Percentiles rank a stretch among this genome's conserved stretches.
Evolutionary conservation across 2,888 invertebrate species (phyloP).

Genomic region (Parasteatoda lunata): DNA sequence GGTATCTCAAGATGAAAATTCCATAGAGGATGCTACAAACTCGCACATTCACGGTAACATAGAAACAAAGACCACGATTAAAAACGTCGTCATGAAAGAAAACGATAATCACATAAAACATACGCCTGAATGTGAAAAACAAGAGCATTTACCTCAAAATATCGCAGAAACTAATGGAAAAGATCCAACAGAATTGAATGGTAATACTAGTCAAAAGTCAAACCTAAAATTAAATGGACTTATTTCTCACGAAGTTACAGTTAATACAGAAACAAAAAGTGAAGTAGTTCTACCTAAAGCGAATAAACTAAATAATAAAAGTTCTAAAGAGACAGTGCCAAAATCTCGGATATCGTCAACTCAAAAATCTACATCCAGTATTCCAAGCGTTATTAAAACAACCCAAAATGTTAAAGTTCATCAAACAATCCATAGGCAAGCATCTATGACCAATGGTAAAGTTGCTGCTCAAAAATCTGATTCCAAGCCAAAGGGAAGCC

Average conservation of each 20-base stretch:
- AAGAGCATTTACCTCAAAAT: neutral
- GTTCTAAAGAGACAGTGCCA: neutral
- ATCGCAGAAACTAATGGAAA: neutral
- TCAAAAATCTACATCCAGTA: constrained; percentile 20
- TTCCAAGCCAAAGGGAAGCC: neutral
- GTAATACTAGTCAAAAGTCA: neutral
- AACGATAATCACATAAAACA: neutral
- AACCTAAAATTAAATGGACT: constrained; percentile 19
- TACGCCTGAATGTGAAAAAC: neutral
- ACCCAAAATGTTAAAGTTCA: constrained; percentile 61
- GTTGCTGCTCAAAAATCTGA: constrained; percentile 6
- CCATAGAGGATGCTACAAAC: neutral
- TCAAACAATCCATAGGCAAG: constrained; percentile 39
- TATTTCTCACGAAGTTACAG: constrained; percentile 55
- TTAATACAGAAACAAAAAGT: constrained; percentile 54
- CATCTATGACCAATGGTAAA: neutral
- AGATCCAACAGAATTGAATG: neutral
- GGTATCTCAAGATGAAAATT: neutral
- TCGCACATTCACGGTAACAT: neutral
- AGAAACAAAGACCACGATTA: neutral
- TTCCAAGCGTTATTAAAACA: constrained; percentile 55
- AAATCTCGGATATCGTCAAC: constrained; percentile 18
- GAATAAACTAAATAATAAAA: constrained; percentile 2
- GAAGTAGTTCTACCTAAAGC: constrained; percentile 44
- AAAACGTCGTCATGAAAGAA: neutral